phyloP scores from a whole-genome alignment of 2,888 invertebrate species.

The Lasioglossum leucozonium region DNA sequence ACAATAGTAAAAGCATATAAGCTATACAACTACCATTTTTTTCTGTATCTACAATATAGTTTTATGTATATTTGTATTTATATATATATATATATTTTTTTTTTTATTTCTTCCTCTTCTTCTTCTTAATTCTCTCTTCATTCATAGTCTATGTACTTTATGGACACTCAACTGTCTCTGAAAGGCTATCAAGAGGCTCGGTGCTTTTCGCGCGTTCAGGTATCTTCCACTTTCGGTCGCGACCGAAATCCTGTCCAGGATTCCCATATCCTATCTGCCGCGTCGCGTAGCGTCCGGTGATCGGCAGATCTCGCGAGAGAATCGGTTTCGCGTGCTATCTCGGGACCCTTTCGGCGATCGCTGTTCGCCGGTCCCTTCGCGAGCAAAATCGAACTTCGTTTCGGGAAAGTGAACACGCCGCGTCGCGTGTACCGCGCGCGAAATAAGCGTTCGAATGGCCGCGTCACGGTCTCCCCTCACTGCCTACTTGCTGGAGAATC shows the following conservation, averaged over 20 bases:
- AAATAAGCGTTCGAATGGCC: constrained; percentile 7
- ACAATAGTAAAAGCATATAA: constrained; percentile 84
- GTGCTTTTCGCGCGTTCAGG: constrained; percentile 52
- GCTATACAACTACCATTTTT: constrained; percentile 83
- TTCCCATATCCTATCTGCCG: not conserved
- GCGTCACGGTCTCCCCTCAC: constrained; percentile 5
- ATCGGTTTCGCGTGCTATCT: not conserved
- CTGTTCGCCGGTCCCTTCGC: not conserved
- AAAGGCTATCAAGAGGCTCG: constrained; percentile 60
- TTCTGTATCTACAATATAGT: constrained; percentile 81
- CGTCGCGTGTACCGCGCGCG: not conserved
- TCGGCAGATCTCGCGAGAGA: not conserved
- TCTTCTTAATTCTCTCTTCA: constrained; percentile 45
- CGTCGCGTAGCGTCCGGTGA: not conserved
- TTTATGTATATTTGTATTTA: constrained; percentile 57
- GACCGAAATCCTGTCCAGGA: constrained; percentile 21
- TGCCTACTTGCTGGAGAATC: not conserved
- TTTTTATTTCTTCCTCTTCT: constrained; percentile 22
- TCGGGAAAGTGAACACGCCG: not conserved
- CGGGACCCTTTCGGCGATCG: not conserved
- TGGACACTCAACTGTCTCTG: constrained; percentile 58
- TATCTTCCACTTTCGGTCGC: constrained; percentile 28
- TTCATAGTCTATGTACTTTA: constrained; percentile 54
- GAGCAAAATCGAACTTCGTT: not conserved
- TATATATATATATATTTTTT: constrained; percentile 65